Evolutionary conservation across 2,113 vertebrate species (phyloP), one percentile per base, ranked within the genome.

Genomic region (Serilophus lunatus): DNA sequence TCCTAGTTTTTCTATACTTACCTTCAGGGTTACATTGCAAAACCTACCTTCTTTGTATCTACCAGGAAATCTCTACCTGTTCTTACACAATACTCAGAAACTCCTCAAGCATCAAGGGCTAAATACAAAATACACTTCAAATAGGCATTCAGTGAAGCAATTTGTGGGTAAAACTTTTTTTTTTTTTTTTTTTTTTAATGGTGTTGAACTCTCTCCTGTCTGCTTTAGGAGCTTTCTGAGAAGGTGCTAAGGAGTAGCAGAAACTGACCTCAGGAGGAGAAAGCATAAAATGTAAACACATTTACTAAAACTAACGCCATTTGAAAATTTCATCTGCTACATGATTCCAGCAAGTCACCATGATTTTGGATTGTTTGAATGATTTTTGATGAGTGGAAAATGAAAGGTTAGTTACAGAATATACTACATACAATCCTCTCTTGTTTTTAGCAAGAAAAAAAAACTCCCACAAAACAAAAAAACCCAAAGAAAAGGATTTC

Each of bases 391-490:
- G 16, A 14, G 7, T 20, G 13, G 44, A 77, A 88, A 26, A 49
- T 20, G 64, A 68, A 82, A 86, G 8, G 11, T 5, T 56, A 4
- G 6, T 83, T 44, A 54, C 4, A 68, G 51, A 79, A 50, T 12
- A 64, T 10, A 44, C 3, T 13, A 35, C 6, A 54, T n/a, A 12
- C 7, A 82, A 45, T 35, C 14, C 7, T 59, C 10, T 53, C 29
- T 45, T 42, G 38, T 2, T 35, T 3, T 38, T 44, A 47, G 3
- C 23, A 35, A 12, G 6, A 14, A n/a, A 42, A 35, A 68, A 61
- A n/a, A n/a, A n/a, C n/a, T n/a, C n/a, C n/a, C n/a, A 10, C 1
- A 0, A 3, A 45, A 24, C 24, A 18, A 31, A 86, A 26, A 54
- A 12, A 31, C 3, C 4, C 19, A 59, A 40, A 18, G 4, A 36